Evolutionary conservation across 2,113 vertebrate genomes (phyloP), one percentile per base, ranked within the genome.

Genomic region (Ranitomeya variabilis): DNA sequence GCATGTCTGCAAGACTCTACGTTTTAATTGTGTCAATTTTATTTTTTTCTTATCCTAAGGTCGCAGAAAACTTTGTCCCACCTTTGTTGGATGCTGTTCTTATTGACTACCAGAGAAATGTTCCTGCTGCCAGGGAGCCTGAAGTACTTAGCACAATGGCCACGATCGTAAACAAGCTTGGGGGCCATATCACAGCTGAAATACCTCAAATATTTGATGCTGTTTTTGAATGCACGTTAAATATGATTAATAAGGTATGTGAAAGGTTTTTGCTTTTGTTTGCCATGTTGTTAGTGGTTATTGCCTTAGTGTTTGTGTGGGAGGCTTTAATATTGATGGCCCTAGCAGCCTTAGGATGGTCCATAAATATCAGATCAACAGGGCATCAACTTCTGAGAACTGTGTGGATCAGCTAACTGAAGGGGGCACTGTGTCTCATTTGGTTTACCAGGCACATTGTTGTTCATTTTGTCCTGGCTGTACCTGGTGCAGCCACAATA

Each of bases 101-200:
- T 89, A 99, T 99, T 91, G 98, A 99, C 93, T 99, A 99, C 91
- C 98, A 99, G 92, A 96, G 98, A 91, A 99, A 99, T 14, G 98
- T 99, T 10, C 98, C 98, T 4, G 98, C 98, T 0, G 98, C 98
- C 87, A 96, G 98, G 81, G 98, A 99, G 91, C 98, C 98, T 0
- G 98, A 99, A 96, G 98, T 99, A 80, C 97, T 99, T 90, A 99
- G 98, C 94, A 99, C 98, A 86, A 99, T 99, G 98, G 98, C 98
- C 59, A 99, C 98, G 90, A 99, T 99, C 31, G 98, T 99, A 91
- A 99, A 99, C 94, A 99, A 99, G 92, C 93, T 99, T 91, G 97
- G 97, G 8, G 98, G 96, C 76, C 98, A 99, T 93, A 99, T 99
- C 93, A 99, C 98, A 91, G 95, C 95, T 88, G 98, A 99, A 95